phyloP scores from a whole-genome alignment of 2,888 invertebrate species.

The Drosophila anomalipes region DNA sequence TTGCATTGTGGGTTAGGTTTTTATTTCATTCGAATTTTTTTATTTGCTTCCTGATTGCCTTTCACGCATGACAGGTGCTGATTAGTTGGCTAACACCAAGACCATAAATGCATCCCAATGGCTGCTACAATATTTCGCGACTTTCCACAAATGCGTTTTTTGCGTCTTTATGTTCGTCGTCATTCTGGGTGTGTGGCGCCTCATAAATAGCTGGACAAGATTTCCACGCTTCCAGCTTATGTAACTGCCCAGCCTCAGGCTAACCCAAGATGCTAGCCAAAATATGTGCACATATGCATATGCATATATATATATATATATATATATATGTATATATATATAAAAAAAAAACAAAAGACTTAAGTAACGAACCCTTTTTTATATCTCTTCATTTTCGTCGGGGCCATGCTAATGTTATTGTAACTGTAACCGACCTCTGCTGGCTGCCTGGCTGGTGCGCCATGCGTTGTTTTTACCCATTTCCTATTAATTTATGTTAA shows the following conservation, averaged over 20 bases:
- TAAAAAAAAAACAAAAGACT: slow-evolving; percentile 62
- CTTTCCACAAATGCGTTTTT: slow-evolving; percentile 42
- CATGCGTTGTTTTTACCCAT: slow-evolving; percentile 64
- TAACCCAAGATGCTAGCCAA: slow-evolving; percentile 10
- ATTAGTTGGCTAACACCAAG: slow-evolving; percentile 66
- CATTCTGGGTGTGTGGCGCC: slow-evolving; percentile 51
- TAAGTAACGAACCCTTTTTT: slow-evolving; percentile 56
- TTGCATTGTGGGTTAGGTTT: slow-evolving; percentile 47
- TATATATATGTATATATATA: neutral
- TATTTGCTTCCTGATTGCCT: slow-evolving; percentile 73
- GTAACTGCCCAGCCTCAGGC: slow-evolving; percentile 32
- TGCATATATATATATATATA: neutral
- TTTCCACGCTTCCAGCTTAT: slow-evolving; percentile 32
- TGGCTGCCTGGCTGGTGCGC: slow-evolving; percentile 18
- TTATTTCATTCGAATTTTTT: slow-evolving; percentile 16
- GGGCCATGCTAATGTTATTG: slow-evolving; percentile 46
- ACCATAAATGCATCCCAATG: slow-evolving; percentile 50
- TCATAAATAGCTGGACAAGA: slow-evolving; percentile 61
- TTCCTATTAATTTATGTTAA: slow-evolving; percentile 78
- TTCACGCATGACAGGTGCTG: slow-evolving; percentile 75
- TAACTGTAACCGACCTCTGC: slow-evolving; percentile 59
- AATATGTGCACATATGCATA: neutral
- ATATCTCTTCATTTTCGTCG: slow-evolving; percentile 42
- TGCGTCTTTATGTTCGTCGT: slow-evolving; percentile 19
- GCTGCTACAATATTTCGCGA: slow-evolving; percentile 44